Conservation (phyloP, 1,140 invertebrate species). For the Cydia pomonella region DNA sequence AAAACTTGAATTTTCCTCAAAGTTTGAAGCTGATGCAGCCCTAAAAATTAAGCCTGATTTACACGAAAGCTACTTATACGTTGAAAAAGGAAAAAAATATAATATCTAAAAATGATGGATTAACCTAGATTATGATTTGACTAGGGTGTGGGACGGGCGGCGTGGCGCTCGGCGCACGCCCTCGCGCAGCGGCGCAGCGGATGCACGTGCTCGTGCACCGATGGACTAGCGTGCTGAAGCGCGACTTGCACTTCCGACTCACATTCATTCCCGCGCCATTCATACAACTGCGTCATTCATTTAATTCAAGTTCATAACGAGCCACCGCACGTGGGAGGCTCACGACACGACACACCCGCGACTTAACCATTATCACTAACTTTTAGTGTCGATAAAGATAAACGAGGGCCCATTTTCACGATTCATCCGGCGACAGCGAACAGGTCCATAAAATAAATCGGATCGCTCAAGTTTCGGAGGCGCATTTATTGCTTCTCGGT, state of each 20-base stretch:
- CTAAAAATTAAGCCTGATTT: background rate
- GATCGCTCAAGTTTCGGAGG: conserved; percentile 50
- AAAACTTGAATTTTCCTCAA: background rate
- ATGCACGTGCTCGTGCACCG: conserved; percentile 65
- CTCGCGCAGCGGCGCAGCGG: conserved; percentile 37
- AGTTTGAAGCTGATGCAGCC: background rate
- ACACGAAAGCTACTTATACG: background rate
- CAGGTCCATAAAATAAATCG: conserved; percentile 67
- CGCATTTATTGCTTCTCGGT: conserved; percentile 66
- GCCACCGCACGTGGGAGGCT: conserved; percentile 62
- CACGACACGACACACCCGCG: conserved; percentile 42
- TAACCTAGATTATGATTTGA: conserved; percentile 8
- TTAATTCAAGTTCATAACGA: conserved; percentile 77
- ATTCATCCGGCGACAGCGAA: conserved; percentile 45
- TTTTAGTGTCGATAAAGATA: conserved; percentile 64
- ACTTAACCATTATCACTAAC: conserved; percentile 48
- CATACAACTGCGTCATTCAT: conserved; percentile 76
- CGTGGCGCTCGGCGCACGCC: conserved; percentile 23
- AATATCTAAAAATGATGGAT: background rate
- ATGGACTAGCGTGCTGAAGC: conserved; percentile 66
- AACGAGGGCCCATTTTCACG: conserved; percentile 44
- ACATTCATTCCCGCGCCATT: conserved; percentile 75
- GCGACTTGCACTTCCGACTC: conserved; percentile 68
- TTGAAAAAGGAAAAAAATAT: background rate
- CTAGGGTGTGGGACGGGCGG: background rate